These are phyloP conservation scores for Plutella xylostella DNA, from an alignment of 2,888 invertebrate genomes.

Conservation along the genomic window DNA sequence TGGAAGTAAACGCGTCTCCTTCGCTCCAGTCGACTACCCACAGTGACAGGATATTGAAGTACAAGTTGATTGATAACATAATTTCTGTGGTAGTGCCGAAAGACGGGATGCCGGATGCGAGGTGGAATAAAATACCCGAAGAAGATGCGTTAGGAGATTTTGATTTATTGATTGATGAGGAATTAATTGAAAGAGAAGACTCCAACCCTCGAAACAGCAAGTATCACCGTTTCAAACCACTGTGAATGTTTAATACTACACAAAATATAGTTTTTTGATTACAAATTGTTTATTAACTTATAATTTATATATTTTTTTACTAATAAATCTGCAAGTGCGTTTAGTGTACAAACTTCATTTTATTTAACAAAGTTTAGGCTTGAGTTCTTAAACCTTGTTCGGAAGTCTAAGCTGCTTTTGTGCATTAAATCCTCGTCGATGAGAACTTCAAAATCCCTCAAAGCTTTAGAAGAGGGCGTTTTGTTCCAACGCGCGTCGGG, in stretches of 20 bases:
- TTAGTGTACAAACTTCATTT: too few relatives aligned
- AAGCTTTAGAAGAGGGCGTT: slow-evolving; percentile 77
- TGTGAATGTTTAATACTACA: too few relatives aligned
- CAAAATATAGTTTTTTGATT: too few relatives aligned
- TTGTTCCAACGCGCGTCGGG: slow-evolving; percentile 94
- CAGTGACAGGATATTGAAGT: slow-evolving; percentile 93
- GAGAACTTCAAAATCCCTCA: slow-evolving; percentile 86
- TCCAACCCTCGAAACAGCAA: slow-evolving; percentile 12
- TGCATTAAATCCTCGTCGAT: slow-evolving; percentile 85
- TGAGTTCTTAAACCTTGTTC: too few relatives aligned
- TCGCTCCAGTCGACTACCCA: slow-evolving; percentile 94
- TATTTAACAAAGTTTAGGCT: too few relatives aligned
- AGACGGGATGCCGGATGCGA: slow-evolving; percentile 88
- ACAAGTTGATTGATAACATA: slow-evolving; percentile 93
- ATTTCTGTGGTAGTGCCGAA: slow-evolving; percentile 91
- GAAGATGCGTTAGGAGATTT: slow-evolving; percentile 85
- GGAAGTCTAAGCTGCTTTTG: too few relatives aligned
- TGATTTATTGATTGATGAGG: slow-evolving; percentile 87
- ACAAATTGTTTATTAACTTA: background rate
- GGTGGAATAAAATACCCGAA: slow-evolving; percentile 86
- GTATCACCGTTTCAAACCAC: background rate
- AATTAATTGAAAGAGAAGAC: slow-evolving; percentile 77
- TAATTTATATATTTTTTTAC: background rate
- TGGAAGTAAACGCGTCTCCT: slow-evolving; percentile 96
- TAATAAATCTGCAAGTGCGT: background rate